These are phyloP conservation scores for Papilio polytes DNA, from an alignment of 1,140 invertebrate genomes.

Conservation along the genomic window DNA sequence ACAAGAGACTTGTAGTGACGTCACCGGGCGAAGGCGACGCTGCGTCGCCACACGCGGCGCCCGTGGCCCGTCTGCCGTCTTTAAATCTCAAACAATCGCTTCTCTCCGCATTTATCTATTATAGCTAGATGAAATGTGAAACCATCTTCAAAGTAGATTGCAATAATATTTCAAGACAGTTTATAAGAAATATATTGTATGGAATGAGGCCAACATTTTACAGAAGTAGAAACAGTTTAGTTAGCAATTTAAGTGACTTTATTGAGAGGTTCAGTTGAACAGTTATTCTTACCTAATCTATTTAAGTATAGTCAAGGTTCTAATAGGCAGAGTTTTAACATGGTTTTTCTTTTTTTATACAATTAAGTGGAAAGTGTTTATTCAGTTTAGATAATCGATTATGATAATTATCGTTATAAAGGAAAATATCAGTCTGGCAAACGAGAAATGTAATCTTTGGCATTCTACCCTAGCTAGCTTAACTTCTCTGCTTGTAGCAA, in stretches of 20 bases:
- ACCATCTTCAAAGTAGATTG: conserved; percentile 28
- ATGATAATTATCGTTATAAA: neutral
- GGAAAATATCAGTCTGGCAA: neutral
- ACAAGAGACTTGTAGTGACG: conserved; percentile 58
- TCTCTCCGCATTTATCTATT: conserved; percentile 35
- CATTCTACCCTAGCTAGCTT: neutral
- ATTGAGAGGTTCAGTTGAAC: neutral
- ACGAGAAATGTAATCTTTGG: neutral
- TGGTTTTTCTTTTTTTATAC: too few species aligned
- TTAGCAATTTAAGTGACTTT: neutral
- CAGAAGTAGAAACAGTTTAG: neutral
- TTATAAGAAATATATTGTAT: conserved; percentile 4
- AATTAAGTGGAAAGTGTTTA: neutral
- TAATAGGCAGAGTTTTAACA: too few species aligned
- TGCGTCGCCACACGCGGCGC: conserved; percentile 52
- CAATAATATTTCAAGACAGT: conserved; percentile 5
- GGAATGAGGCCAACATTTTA: neutral
- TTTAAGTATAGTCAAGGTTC: neutral
- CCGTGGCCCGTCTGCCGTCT: conserved; percentile 44
- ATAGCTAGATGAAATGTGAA: conserved; percentile 26
- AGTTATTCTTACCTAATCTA: neutral
- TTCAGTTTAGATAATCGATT: neutral
- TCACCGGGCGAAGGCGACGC: conserved; percentile 48
- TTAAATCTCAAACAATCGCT: conserved; percentile 44
- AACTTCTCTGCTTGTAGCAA: neutral